phyloP scores from a whole-genome alignment of 2,888 invertebrate genomes.

The Napeogenes inachia region DNA sequence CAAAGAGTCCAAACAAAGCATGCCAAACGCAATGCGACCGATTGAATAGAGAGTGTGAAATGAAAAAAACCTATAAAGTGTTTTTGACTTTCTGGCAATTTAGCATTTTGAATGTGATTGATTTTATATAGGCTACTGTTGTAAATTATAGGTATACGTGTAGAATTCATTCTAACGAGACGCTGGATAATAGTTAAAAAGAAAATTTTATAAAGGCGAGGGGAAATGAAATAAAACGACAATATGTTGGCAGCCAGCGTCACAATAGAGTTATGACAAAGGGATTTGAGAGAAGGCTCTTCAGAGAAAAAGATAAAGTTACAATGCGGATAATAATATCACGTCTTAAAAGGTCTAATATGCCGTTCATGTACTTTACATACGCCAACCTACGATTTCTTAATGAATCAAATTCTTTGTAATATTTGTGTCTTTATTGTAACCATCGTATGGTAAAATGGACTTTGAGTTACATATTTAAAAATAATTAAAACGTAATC shows the following conservation, averaged over 20 bases:
- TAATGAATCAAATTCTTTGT: conserved; percentile 26
- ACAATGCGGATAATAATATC: conserved; percentile 46
- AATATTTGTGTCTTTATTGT: too few relatives aligned
- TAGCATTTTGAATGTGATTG: too few relatives aligned
- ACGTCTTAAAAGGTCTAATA: conserved; percentile 27
- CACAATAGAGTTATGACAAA: conserved; percentile 65
- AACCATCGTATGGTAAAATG: too few relatives aligned
- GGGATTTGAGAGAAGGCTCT: conserved; percentile 58
- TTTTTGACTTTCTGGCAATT: conserved; percentile 24
- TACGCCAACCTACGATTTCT: conserved; percentile 15
- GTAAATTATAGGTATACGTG: neutral
- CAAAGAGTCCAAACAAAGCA: conserved; percentile 65
- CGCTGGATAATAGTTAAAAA: conserved; percentile 35
- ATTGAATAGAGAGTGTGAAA: conserved; percentile 55
- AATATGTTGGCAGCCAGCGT: conserved; percentile 58
- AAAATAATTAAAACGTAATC: conserved; percentile 20
- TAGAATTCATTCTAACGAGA: conserved; percentile 1
- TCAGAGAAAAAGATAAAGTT: conserved; percentile 56
- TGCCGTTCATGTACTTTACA: conserved; percentile 28
- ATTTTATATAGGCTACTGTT: neutral
- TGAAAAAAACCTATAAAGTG: conserved; percentile 54
- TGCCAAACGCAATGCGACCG: conserved; percentile 66
- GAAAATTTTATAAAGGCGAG: conserved; percentile 57
- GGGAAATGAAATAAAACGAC: conserved; percentile 68
- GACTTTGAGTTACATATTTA: too few relatives aligned